Evolutionary conservation across 2,113 vertebrate species (phyloP).

Genomic region (Syrmaticus mikado): DNA sequence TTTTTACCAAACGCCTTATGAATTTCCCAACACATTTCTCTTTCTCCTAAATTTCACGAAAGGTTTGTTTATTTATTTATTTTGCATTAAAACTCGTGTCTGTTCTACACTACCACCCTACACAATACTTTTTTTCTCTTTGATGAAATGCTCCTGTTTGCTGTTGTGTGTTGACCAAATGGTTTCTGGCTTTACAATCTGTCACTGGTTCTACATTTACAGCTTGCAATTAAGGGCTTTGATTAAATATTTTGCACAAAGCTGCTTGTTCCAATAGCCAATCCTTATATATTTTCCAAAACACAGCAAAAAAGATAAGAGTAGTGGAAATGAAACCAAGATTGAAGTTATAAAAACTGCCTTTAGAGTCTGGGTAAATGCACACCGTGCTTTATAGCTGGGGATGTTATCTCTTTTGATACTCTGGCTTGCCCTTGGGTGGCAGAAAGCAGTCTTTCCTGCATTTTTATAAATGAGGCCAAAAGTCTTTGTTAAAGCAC

Average conservation of each 20-base stretch:
- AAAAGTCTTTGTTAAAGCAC: neutral
- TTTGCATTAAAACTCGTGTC: neutral
- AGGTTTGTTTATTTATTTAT: neutral
- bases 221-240: constrained; percentile 61
- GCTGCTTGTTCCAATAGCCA: neutral
- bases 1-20: neutral
- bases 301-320: neutral
- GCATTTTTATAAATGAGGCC: constrained; percentile 51
- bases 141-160: neutral
- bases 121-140: neutral
- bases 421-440: constrained; percentile 34
- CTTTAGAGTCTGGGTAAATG: constrained; percentile 25
- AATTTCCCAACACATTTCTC: neutral
- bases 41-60: neutral
- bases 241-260: constrained; percentile 61
- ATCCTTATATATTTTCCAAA: constrained; percentile 10
- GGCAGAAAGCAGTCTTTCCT: constrained; percentile 44
- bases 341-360: constrained; percentile 18
- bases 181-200: constrained; percentile 61
- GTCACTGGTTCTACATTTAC: constrained; percentile 30
- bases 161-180: constrained; percentile 55
- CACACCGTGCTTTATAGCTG: neutral
- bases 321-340: constrained; percentile 6
- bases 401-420: constrained; percentile 25
- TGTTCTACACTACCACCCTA: neutral